Percentiles rank a stretch among this genome's conserved stretches.
Evolutionary conservation across 2,797 vertebrate species (phyloP).

Genomic region (Austrolebias charrua): DNA sequence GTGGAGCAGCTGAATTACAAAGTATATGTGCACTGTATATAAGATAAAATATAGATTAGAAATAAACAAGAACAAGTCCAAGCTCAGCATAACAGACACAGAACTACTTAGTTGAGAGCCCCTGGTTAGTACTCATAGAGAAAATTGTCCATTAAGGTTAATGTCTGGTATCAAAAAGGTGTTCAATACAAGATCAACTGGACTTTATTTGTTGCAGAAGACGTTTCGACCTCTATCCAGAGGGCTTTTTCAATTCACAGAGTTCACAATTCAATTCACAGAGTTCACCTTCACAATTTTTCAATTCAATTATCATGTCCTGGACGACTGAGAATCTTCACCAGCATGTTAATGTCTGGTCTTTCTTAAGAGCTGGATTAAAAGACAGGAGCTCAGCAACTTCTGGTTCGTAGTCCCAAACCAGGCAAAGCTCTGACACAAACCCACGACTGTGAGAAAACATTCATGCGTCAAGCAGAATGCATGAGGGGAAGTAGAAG

Average conservation of each 20-base stretch:
- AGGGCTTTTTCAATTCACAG: too few relatives aligned
- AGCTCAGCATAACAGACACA: constrained; percentile 15
- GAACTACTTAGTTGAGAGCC: constrained; percentile 38
- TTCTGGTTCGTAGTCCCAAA: constrained; percentile 20
- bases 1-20: constrained; percentile 3
- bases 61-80: constrained; percentile 52
- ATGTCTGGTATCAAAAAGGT: too few relatives aligned
- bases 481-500: constrained; percentile 21
- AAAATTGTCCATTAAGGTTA: constrained; percentile 58
- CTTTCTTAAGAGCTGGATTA: constrained; percentile 47
- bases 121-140: constrained; percentile 49
- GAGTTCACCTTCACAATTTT: too few relatives aligned
- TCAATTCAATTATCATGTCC: too few relatives aligned
- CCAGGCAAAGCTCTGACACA: constrained; percentile 29
- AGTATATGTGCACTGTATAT: neutral
- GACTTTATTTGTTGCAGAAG: too few relatives aligned
- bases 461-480: constrained; percentile 33
- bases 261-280: too few relatives aligned
- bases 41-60: neutral
- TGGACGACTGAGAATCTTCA: too few relatives aligned
- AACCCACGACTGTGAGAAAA: constrained; percentile 7
- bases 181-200: too few relatives aligned
- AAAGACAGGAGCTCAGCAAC: constrained; percentile 48
- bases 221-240: too few relatives aligned
- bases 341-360: too few relatives aligned